phyloP scores from a whole-genome alignment of 2,888 invertebrate genomes.

The Pterostichus madidus region DNA sequence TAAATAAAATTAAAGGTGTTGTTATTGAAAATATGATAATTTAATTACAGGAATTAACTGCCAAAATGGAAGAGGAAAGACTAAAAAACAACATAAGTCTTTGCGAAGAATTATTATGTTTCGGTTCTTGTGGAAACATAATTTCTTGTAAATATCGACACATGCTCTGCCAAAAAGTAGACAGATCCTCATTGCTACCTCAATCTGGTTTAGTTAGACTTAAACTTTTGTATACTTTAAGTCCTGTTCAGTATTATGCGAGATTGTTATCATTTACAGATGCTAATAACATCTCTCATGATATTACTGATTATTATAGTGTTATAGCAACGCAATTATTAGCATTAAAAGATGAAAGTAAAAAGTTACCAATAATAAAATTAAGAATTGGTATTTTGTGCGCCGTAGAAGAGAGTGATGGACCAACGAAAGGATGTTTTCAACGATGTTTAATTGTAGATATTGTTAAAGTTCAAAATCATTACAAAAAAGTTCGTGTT shows the following conservation, averaged over 20 bases:
- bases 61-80: conserved; percentile 77
- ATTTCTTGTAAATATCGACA: conserved; percentile 83
- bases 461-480: conserved; percentile 71
- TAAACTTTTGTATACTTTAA: conserved; percentile 80
- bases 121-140: conserved; percentile 82
- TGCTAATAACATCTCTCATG: conserved; percentile 69
- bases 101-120: conserved; percentile 82
- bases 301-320: conserved; percentile 70
- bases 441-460: conserved; percentile 81
- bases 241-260: conserved; percentile 83
- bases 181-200: conserved; percentile 79
- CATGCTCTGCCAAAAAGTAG: conserved; percentile 79
- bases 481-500: conserved; percentile 68
- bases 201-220: conserved; percentile 80
- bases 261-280: conserved; percentile 78
- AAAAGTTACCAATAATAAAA: not conserved
- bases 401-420: conserved; percentile 78
- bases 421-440: conserved; percentile 74
- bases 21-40: conserved; percentile 68
- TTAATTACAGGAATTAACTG: conserved; percentile 71
- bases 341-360: not conserved
- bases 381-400: conserved; percentile 80
- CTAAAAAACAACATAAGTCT: conserved; percentile 77
- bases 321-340: conserved; percentile 70
- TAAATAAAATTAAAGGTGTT: conserved; percentile 29